Evolutionary conservation across 2,797 vertebrate species (phyloP), one percentile per base, ranked within the genome.

Genomic region (Dryobates pubescens): DNA sequence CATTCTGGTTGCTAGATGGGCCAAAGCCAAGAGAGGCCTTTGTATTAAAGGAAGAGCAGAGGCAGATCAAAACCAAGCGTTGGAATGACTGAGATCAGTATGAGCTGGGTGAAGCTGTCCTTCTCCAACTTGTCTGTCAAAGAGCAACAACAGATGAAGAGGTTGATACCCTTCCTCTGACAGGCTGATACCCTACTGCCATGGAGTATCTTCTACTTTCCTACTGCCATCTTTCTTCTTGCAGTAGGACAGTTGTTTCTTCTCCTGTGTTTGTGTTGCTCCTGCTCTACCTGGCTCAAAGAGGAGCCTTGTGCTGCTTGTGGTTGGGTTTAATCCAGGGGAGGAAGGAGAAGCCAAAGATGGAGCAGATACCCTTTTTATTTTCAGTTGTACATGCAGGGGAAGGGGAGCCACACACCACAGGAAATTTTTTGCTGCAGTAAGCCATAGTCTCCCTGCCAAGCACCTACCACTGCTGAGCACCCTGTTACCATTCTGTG

Each of bases 231-330:
- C n/a, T 78, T 59, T 4, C 16, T 29, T 32, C 23, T 53, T 71
- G 18, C 23, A 64, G 34, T 19, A 53, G 23, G 13, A 38, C 51
- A 11, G 34, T 38, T 43, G 7, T 67, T 68, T 38, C 51, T 81
- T 58, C 27, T 77, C 18, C 10, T 6, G 10, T 32, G 36, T 68
- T 38, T 45, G 30, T 75, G 77, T 38, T 41, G 5, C 12, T 56
- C n/a, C 30, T 13, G 12, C 64, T 49, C 29, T 38, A 22, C n/a
- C 16, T 51, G 15, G 3, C 45, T 34, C 51, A 43, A 3, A 3
- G 11, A 32, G 20, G 24, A 17, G 26, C n/a, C 24, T 61, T 0
- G 0, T 56, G 43, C 56, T 18, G 4, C 49, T 24, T 2, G 2
- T 26, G 15, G 62, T 6, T 6, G 51, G 38, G 26, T 24, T 43